Evolutionary conservation across 2,888 invertebrate species (phyloP).

Genomic region (Dicyrtomina minuta): DNA sequence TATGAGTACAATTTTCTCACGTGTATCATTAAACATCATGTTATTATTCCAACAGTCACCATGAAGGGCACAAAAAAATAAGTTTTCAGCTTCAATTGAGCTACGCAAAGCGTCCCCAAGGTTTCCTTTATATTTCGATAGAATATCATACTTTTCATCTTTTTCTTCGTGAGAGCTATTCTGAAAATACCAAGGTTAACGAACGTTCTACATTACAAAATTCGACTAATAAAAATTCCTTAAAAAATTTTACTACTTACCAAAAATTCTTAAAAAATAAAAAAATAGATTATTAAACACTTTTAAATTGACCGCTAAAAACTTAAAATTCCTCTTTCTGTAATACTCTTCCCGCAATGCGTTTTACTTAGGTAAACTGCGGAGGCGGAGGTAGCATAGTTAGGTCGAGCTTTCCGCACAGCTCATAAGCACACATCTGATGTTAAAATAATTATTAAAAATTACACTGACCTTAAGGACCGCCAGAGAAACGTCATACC

Average conservation of each 20-base stretch:
- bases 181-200: not conserved
- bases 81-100: not conserved
- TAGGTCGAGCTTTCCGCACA: too few species aligned
- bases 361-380: too few species aligned
- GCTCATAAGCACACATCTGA: too few species aligned
- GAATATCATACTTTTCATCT: not conserved
- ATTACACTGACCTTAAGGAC: not conserved
- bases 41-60: constrained; percentile 35
- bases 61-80: constrained; percentile 24
- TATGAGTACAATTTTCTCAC: not conserved
- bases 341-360: too few species aligned
- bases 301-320: too few species aligned
- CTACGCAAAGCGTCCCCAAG: not conserved
- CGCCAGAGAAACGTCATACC: not conserved
- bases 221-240: not conserved
- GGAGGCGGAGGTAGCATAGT: too few species aligned
- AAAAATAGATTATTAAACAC: not conserved
- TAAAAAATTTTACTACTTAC: too few species aligned
- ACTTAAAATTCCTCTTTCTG: too few species aligned
- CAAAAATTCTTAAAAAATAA: too few species aligned
- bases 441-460: too few species aligned
- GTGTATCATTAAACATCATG: not conserved
- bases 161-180: not conserved
- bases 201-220: not conserved
- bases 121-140: constrained; percentile 10